Base-by-base conservation (phyloP, 2,797 vertebrate genomes). In the Antennarius maculatus region DNA sequence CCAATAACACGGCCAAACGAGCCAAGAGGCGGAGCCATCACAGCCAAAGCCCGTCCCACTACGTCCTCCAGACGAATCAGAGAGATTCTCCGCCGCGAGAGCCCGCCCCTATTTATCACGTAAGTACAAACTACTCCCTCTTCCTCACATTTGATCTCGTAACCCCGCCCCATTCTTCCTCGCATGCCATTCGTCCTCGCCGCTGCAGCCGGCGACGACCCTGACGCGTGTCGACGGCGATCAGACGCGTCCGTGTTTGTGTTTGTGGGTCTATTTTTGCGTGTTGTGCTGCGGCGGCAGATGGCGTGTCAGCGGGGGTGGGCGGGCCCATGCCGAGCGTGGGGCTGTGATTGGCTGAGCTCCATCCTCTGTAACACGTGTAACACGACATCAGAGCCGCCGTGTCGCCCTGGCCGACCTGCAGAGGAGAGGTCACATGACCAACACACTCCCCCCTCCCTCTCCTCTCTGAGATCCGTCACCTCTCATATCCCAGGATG, bases 1-100 rank as follows among this genome's bases (percentile, higher is more conserved):
- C 94, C 73, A 96, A 95, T 9, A 96, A 98, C 80, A 98, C 96
- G 15, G 95, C 95, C 54, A 97, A 96, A 71, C 95, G 97, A 6
- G 93, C 94, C 45, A 98, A 97, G 92, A 98, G 97, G 93, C 97
- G 97, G 62, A 95, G 95, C 66, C 97, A 99, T 79, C 98, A 98
- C 90, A 95, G 94, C 31, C 95, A 93, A 77, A 99, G 97, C 84
- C 97, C 97, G 69, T 95, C 94, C 89, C 96, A 97, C 91, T 98
- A 99, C 58, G 94, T 95, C 0, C 89, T 98, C 29, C 93, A 96
- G 63, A 92, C 96, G 50, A 95, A 94, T 82, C 96, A 97, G 88
- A 97, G 97, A 92, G 97, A 98, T 47, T 95, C 92, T 1, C 91
- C 92, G 2, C 92, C 88, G 15, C 86, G 86, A 60, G 93, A 94